Evolutionary conservation across 1,140 invertebrate genomes (phyloP).

Genomic region (Drosophila miranda): DNA sequence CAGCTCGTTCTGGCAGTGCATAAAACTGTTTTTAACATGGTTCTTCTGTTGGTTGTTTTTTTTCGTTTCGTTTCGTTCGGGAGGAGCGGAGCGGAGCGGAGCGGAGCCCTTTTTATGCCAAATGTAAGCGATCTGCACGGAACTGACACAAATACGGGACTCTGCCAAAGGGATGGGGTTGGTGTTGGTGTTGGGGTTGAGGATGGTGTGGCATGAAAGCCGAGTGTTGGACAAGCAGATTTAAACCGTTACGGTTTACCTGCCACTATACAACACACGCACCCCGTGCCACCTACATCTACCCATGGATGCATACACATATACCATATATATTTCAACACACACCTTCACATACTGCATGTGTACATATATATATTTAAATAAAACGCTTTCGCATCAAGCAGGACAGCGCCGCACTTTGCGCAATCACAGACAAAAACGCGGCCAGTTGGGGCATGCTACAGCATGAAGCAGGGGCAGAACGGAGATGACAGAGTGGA

Average conservation of each 20-base stretch:
- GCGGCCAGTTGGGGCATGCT: conserved; percentile 12
- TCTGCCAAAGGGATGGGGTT: conserved; percentile 3
- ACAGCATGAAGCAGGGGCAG: neutral
- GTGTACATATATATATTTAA: conserved; percentile 50
- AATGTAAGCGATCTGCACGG: conserved; percentile 75
- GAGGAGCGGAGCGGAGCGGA: conserved; percentile 15
- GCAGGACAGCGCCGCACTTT: conserved; percentile 73
- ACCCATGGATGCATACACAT: conserved; percentile 3
- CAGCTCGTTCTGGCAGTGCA: conserved; percentile 69
- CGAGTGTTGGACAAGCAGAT: conserved; percentile 66
- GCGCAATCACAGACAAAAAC: conserved; percentile 61
- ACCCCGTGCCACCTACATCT: neutral
- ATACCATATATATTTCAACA: conserved; percentile 25
- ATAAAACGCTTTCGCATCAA: conserved; percentile 71
- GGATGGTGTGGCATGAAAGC: conserved; percentile 13
- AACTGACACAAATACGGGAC: conserved; percentile 64
- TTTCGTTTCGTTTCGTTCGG: conserved; percentile 20
- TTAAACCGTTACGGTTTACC: conserved; percentile 79
- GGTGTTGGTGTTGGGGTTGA: neutral
- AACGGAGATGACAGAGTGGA: neutral
- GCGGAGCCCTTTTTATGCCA: conserved; percentile 70
- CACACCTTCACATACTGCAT: conserved; percentile 5
- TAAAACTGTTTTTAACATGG: conserved; percentile 75
- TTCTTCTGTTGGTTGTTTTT: conserved; percentile 42
- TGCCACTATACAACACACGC: conserved; percentile 49